phyloP scores from a whole-genome alignment of 2,888 invertebrate genomes.

The Dexiosoma caninum region DNA sequence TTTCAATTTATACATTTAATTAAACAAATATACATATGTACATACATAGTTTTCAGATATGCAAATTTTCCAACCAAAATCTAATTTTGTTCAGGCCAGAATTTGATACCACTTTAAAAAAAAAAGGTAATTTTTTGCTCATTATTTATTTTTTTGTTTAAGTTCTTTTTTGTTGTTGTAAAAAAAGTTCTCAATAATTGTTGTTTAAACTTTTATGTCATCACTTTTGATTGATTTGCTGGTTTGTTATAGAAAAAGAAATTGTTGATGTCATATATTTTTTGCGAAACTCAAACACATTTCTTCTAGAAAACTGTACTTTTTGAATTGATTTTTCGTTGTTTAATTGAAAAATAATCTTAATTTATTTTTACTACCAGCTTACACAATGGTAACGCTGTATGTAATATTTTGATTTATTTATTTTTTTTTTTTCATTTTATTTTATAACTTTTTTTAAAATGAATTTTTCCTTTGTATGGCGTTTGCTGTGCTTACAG shows the following conservation, averaged over 20 bases:
- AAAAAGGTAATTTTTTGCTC: background rate
- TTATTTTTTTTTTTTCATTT: conserved; percentile 3
- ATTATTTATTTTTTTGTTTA: background rate
- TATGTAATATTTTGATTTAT: background rate
- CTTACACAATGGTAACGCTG: background rate
- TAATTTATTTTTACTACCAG: background rate
- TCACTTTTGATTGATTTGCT: conserved; percentile 39
- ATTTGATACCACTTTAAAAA: background rate
- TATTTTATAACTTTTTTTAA: no score
- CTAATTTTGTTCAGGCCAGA: background rate
- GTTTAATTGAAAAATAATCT: background rate
- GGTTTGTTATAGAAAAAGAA: conserved; percentile 8
- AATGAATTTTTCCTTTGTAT: background rate
- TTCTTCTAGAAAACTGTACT: conserved; percentile 24
- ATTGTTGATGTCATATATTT: conserved; percentile 48
- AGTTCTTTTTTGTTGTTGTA: background rate
- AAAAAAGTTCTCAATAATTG: conserved; percentile 23
- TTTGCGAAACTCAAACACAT: conserved; percentile 1
- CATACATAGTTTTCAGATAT: no score
- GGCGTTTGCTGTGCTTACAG: conserved; percentile 67
- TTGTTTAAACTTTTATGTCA: conserved; percentile 42
- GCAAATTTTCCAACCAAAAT: no score
- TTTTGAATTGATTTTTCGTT: conserved; percentile 3
- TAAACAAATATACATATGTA: background rate
- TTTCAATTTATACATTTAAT: conserved; percentile 6